Evolutionary conservation across 2,888 invertebrate species (phyloP), one percentile per base, ranked within the genome.

Genomic region (Drosophila histrio): DNA sequence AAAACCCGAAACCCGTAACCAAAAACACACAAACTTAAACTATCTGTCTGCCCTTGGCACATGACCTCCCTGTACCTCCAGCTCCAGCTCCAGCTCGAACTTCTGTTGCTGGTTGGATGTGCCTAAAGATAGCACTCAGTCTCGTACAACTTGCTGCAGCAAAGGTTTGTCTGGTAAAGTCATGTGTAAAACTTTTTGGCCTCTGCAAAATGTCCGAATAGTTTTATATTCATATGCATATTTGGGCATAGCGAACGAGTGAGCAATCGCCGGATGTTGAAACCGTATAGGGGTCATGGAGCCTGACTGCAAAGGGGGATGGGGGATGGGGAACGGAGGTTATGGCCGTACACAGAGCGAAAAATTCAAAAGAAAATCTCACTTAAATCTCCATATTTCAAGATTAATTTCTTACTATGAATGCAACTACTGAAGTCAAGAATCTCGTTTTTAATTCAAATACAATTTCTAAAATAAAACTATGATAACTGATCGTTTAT

Each of bases 191-290:
- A 85, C 52, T 65, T 75, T 75, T 53, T 59, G 61, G 57, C 58
- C 74, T 57, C 50, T 43, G 68, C 69, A 74, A 70, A 72, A 74
- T 85, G 75, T 58, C 79, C 72, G 67, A 87, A 79, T 87, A 85
- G 86, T 82, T 82, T 85, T 75, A 87, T 82, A 87, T 87, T 82
- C 82, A 82, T 82, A 82, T 82, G 82, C 88, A 82, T 82, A 87
- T 82, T 81, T 85, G 64, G 72, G 59, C 65, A 67, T 56, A 68
- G 59, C 62, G 61, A 66, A 57, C 66, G 74, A 70, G 77, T 69
- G 63, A 79, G 72, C 72, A 76, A 77, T 76, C 65, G 78, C 71
- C 60, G 77, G 78, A 76, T 73, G 73, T 61, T 57, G 61, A 56
- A 50, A 9, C 56, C 54, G 13, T 54, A 54, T 54, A 32, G 6